Base-by-base conservation (phyloP, 2,888 invertebrate species). In the Eulithis prunata region DNA sequence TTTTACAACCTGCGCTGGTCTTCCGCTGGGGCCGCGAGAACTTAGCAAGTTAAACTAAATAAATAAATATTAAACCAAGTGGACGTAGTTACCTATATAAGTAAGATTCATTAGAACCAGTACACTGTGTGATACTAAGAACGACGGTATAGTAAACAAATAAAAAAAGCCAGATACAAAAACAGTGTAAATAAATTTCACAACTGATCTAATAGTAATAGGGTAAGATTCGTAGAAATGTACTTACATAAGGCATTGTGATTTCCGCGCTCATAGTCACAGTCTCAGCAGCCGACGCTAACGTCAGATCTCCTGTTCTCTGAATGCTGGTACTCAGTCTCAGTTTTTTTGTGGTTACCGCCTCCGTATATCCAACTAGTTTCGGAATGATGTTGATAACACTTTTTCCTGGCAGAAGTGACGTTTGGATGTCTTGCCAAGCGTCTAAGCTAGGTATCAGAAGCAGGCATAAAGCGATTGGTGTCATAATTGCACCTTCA, bases 341-440 rank as follows among this genome's bases (percentile, higher is more conserved):
- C 1, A 62, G 61, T 5, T 64, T 63, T 12, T 28, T 41, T 4
- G 63, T 53, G 28, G 61, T 11, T 0, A 67, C 68, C 3, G 76
- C 69, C 3, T 70, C 69, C 2, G 75, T 71, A 11, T 75, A 71
- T 5, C 78, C 80, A 28, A 85, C 71, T 43, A 84, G 73, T 36
- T 76, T 82, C 43, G 86, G 80, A 11, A 85, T 78, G 5, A 80
- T 76, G 49, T 78, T 84, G n/a, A 86, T 73, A 1, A 81, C 76
- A 53, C 77, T 80, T 65, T 79, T 76, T n/a, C 77, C 80, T 0
- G 82, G 79, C 12, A 85, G 60, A 0, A 86, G 68, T 0, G 75
- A 64, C 5, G 69, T 62, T 63, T 75, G 71, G 36, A 77, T 77
- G n/a, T 76, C 81, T 0, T 75, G 70, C 10, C 72, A 71, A 7